Percentiles rank a stretch among this genome's conserved stretches.
Conservation (phyloP, 2,113 vertebrate genomes). For the Pterocles orientalis region DNA sequence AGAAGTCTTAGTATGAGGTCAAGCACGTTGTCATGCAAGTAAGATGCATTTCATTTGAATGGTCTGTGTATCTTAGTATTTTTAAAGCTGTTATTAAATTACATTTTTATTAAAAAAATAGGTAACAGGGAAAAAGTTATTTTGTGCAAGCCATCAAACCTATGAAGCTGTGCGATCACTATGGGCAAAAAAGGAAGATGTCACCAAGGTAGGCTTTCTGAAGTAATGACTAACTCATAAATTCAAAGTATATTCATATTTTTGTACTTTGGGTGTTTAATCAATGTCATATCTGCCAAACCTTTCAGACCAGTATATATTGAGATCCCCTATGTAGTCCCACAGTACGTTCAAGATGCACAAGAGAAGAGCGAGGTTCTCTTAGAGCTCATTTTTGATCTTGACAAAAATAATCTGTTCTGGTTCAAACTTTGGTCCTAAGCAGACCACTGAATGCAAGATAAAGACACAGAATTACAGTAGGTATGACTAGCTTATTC, state of each 20-base stretch:
- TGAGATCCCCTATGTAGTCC: background rate
- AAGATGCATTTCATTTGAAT: background rate
- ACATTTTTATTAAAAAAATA: background rate
- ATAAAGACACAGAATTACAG: background rate
- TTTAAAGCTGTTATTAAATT: background rate
- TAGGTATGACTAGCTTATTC: background rate
- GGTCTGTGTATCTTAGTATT: background rate
- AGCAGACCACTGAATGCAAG: background rate
- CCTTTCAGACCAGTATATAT: accelerated
- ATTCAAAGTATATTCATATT: background rate
- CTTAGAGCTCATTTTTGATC: background rate
- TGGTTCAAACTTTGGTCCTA: background rate
- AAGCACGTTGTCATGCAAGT: background rate
- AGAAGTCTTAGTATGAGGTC: background rate
- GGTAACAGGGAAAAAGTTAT: conserved; percentile 73
- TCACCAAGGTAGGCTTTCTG: conserved; percentile 58
- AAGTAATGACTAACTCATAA: background rate
- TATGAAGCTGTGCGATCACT: conserved; percentile 72
- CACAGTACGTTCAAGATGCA: background rate
- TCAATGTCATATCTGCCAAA: background rate
- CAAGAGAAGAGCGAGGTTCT: background rate
- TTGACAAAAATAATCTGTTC: background rate
- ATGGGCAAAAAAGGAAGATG: conserved; percentile 66
- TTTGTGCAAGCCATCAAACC: conserved; percentile 72
- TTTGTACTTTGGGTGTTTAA: background rate